Percentiles rank a stretch among this genome's conserved stretches.
phyloP scores from a whole-genome alignment of 2,797 vertebrate species.

The Otus scops region DNA sequence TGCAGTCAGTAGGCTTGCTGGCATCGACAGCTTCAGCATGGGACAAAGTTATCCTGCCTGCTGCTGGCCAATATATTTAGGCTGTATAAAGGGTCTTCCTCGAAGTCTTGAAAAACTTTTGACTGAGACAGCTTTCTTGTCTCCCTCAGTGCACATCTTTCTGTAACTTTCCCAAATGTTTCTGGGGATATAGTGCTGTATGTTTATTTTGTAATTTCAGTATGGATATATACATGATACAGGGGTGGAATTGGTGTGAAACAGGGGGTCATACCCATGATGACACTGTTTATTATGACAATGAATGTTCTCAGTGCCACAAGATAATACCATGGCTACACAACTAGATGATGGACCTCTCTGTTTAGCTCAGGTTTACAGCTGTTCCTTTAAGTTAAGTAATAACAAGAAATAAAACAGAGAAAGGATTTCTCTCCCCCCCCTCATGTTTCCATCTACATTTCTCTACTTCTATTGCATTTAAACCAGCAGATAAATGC shows the following conservation, averaged over 20 bases:
- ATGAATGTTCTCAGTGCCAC: neutral
- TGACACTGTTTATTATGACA: neutral
- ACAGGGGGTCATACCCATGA: accelerated
- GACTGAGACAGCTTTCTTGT: neutral
- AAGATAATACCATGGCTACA: neutral
- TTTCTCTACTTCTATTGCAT: neutral
- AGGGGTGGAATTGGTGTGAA: neutral
- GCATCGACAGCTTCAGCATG: neutral
- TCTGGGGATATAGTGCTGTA: neutral
- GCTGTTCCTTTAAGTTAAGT: neutral
- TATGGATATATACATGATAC: neutral
- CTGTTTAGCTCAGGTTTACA: neutral
- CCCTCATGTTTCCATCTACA: neutral
- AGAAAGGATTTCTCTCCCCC: neutral
- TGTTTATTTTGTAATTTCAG: neutral
- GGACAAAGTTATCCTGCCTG: neutral
- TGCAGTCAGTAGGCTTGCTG: neutral
- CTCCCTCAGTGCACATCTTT: neutral
- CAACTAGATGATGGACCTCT: neutral
- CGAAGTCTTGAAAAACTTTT: neutral
- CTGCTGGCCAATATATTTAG: neutral
- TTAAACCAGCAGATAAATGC: neutral
- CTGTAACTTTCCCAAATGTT: neutral
- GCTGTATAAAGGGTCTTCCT: neutral
- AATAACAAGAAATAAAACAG: neutral